Base-by-base conservation (phyloP, 2,888 invertebrate genomes). In the Andricus curvator region DNA sequence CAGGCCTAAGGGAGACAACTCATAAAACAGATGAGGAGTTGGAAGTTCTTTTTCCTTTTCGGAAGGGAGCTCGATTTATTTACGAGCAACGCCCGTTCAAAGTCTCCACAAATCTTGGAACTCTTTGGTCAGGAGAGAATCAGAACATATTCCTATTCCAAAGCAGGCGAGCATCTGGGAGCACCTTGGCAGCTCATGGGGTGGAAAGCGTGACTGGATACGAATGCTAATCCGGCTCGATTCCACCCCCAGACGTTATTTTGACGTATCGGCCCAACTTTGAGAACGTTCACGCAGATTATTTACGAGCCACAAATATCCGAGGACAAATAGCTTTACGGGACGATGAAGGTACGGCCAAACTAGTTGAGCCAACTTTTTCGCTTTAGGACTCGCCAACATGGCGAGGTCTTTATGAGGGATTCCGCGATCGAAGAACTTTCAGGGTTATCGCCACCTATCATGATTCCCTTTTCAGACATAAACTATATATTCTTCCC, bases 241-340 rank as follows among this genome's bases (percentile, higher is more conserved):
- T 83, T 84, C 82, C 76, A 79, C 65, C 79, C 25, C 44, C 77
- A 84, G 82, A 83, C 79, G 80, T 81, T 84, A 84, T 84, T 84
- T 83, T 84, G 83, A 84, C 82, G 82, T 83, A 84, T 83, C 81
- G 83, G 41, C 41, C 81, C 77, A 84, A 84, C 82, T 83, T 84
- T 83, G 77, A 74, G 79, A 48, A 80, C 79, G 74, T 83, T 80
- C 83, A 68, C 66, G 80, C 77, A 78, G 83, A 86, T 87, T 88
- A 87, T 88, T 86, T 88, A 87, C 85, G 86, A 85, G 83, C 85
- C 83, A 85, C 84, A 84, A 87, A 87, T 86, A 87, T 86, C 85
- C 84, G 83, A 67, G 81, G 84, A 85, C 86, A 85, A 85, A 56
- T 51, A 33, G 51, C 51, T 56, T 51, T 74, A 56, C 29, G 20